phyloP scores from a whole-genome alignment of 2,113 vertebrate genomes.

The Xenopus laevis region DNA sequence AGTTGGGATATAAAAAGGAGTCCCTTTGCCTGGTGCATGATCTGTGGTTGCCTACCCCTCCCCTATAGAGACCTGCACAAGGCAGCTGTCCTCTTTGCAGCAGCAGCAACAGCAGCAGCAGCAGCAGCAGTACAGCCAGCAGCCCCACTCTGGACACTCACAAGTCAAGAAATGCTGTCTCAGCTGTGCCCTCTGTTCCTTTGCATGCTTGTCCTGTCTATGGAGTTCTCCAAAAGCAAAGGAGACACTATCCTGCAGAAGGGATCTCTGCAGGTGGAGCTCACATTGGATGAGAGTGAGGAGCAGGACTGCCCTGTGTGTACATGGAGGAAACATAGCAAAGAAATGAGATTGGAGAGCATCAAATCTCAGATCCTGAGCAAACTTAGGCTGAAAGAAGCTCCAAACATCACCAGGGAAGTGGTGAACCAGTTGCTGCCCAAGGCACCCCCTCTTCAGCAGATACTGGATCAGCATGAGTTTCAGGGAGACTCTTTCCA shows the following conservation, averaged over 20 bases:
- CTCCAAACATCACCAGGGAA: slow-evolving; percentile 94
- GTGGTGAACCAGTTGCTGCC: slow-evolving; percentile 93
- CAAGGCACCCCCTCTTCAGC: slow-evolving; percentile 92
- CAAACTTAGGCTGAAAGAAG: slow-evolving; percentile 93
- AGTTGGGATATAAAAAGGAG: slow-evolving; percentile 91
- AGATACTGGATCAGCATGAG: slow-evolving; percentile 93
- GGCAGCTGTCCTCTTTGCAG: slow-evolving; percentile 43
- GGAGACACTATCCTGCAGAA: slow-evolving; percentile 52
- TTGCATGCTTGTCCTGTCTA: slow-evolving; percentile 77
- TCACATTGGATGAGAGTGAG: slow-evolving; percentile 71
- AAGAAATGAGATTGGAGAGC: slow-evolving; percentile 88
- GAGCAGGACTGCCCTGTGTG: slow-evolving; percentile 87
- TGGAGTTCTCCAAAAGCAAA: slow-evolving; percentile 67
- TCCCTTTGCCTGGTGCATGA: slow-evolving; percentile 58
- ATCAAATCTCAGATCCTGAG: slow-evolving; percentile 95
- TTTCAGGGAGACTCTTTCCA: slow-evolving; percentile 92
- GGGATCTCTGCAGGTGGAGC: slow-evolving; percentile 64
- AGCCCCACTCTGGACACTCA: slow-evolving; percentile 42
- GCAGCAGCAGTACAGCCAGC: slow-evolving; percentile 30
- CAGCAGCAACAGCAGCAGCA: background rate
- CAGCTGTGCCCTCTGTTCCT: slow-evolving; percentile 77
- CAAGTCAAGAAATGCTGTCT: slow-evolving; percentile 65
- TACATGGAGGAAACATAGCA: slow-evolving; percentile 90
- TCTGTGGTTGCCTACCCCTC: slow-evolving; percentile 36
- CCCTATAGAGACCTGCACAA: slow-evolving; percentile 40